phyloP scores from a whole-genome alignment of 1,140 invertebrate species.

The Panagrolaimus sp. region DNA sequence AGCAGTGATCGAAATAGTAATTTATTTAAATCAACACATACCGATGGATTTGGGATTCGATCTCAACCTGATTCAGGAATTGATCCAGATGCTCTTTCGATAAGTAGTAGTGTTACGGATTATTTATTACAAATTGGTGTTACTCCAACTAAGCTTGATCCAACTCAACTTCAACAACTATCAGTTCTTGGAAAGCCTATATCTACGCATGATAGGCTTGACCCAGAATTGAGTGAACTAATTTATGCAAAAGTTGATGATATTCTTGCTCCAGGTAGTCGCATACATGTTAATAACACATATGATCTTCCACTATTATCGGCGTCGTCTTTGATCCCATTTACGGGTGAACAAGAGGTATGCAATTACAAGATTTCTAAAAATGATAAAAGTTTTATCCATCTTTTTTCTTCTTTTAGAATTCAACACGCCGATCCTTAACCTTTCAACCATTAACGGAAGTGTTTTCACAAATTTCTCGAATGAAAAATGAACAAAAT shows the following conservation, averaged over 20 bases:
- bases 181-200: neutral
- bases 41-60: constrained; percentile 13
- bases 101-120: constrained; percentile 41
- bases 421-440: constrained; percentile 4
- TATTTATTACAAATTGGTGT: constrained; percentile 40
- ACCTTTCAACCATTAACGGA: constrained; percentile 34
- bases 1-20: constrained; percentile 7
- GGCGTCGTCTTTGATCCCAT: too few species aligned
- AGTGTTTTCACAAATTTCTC: constrained; percentile 30
- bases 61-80: constrained; percentile 49
- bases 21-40: neutral
- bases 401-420: too few species aligned
- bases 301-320: too few species aligned
- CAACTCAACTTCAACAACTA: neutral
- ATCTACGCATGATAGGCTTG: constrained; percentile 6
- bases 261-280: constrained; percentile 30
- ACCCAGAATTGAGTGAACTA: constrained; percentile 31
- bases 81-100: constrained; percentile 46
- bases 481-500: constrained; percentile 26
- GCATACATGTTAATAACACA: neutral
- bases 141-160: constrained; percentile 22
- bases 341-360: too few species aligned
- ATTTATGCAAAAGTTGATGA: constrained; percentile 42
- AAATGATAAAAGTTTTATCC: too few species aligned
- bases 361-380: too few species aligned